Conservation (phyloP, 2,797 vertebrate species). For the Lepus oiostolus region DNA sequence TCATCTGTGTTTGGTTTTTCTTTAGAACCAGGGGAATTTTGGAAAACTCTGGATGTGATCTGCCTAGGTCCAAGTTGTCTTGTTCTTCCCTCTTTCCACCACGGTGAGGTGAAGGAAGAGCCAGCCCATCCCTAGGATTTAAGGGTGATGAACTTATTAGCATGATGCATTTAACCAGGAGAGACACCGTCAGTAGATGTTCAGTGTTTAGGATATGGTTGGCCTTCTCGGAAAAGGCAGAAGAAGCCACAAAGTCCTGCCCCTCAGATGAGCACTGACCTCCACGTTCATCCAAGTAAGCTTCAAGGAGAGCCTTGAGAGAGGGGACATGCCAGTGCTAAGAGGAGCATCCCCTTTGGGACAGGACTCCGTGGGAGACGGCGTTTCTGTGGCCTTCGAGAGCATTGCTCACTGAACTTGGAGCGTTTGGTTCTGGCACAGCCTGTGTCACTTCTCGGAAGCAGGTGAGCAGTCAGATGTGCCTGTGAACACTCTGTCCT, state of each 20-base stretch:
- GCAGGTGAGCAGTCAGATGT: neutral
- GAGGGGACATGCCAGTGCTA: too few species aligned
- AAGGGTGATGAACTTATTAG: rapidly evolving
- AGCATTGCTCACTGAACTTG: neutral
- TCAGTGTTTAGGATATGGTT: neutral
- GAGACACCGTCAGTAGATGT: neutral
- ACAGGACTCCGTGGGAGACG: neutral
- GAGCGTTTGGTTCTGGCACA: neutral
- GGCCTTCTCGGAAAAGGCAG: neutral
- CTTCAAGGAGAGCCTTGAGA: neutral
- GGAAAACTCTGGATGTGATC: neutral
- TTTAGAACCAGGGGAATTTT: neutral
- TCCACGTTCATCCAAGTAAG: neutral
- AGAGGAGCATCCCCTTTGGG: neutral
- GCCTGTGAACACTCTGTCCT: neutral
- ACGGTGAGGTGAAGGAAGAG: neutral
- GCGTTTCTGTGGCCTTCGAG: neutral
- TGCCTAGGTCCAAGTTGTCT: neutral
- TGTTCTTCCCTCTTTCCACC: neutral
- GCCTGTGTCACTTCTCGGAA: neutral
- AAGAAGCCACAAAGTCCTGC: neutral
- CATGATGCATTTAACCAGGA: neutral
- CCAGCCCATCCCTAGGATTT: neutral
- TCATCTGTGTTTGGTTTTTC: constrained; percentile 51
- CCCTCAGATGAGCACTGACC: neutral